Percentiles rank a stretch among this genome's conserved stretches.
Conservation (phyloP, 2,797 vertebrate genomes). For the Acanthis flammea region DNA sequence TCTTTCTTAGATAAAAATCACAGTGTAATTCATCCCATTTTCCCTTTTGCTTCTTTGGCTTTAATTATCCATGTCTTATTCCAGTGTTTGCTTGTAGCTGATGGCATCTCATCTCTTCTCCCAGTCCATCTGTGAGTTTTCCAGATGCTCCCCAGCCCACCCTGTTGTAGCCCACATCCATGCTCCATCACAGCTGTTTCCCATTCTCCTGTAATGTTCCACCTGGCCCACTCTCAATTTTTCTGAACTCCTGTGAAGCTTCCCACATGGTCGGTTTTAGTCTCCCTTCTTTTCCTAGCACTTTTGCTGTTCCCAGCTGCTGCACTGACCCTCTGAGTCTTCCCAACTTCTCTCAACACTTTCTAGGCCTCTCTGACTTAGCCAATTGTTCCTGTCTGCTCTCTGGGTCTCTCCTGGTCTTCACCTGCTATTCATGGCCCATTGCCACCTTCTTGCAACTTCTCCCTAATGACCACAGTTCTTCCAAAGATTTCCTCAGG, state of each 20-base stretch:
- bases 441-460: constrained; percentile 11
- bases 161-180: constrained; percentile 31
- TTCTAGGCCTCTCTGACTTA: background rate
- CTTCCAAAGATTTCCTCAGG: constrained; percentile 33
- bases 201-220: constrained; percentile 58
- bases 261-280: constrained; percentile 49
- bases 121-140: constrained; percentile 35
- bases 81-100: background rate
- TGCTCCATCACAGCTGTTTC: constrained; percentile 59
- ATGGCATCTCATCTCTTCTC: constrained; percentile 9
- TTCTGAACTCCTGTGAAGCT: constrained; percentile 55
- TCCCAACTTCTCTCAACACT: constrained; percentile 48
- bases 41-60: constrained; percentile 40
- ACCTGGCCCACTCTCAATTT: constrained; percentile 62
- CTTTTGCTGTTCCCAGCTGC: constrained; percentile 52
- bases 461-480: background rate
- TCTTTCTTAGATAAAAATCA: constrained; percentile 16
- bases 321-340: background rate
- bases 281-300: constrained; percentile 17
- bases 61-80: constrained; percentile 24
- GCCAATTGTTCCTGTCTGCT: constrained; percentile 35
- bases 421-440: constrained; percentile 40
- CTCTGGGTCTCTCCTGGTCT: background rate
- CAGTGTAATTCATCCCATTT: constrained; percentile 26
- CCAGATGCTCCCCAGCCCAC: constrained; percentile 52